phyloP scores from a whole-genome alignment of 2,113 vertebrate species.

The Neofelis nebulosa region DNA sequence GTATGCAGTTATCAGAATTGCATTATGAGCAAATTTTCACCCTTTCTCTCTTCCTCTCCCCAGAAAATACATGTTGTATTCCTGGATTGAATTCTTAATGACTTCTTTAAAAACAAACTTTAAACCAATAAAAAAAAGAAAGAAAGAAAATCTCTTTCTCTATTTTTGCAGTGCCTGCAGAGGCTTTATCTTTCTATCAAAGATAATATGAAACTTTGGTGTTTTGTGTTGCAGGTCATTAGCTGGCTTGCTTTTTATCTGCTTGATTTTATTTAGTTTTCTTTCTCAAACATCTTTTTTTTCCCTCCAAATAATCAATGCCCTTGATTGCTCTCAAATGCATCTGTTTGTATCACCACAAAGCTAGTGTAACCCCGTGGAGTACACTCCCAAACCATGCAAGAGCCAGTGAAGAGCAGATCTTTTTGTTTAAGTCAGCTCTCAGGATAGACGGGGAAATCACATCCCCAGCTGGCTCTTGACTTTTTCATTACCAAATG shows the following conservation, averaged over 20 bases:
- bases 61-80: not conserved
- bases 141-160: not conserved
- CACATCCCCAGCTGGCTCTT: not conserved
- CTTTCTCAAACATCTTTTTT: slow-evolving; percentile 57
- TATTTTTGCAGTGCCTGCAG: slow-evolving; percentile 16
- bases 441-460: not conserved
- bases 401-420: slow-evolving; percentile 43
- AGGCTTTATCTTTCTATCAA: slow-evolving; percentile 28
- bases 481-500: slow-evolving; percentile 19
- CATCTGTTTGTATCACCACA: slow-evolving; percentile 4
- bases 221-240: slow-evolving; percentile 52
- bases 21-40: not conserved
- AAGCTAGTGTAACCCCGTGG: not conserved
- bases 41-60: not conserved
- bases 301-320: slow-evolving; percentile 3
- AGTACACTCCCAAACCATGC: not conserved
- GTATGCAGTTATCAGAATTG: slow-evolving; percentile 53
- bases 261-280: slow-evolving; percentile 67
- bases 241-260: slow-evolving; percentile 55
- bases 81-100: slow-evolving; percentile 42
- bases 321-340: slow-evolving; percentile 48
- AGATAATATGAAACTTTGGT: slow-evolving; percentile 12
- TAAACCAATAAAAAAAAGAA: not conserved
- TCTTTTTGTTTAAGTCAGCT: slow-evolving; percentile 50
- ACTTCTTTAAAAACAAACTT: not conserved